Percentiles rank a stretch among this genome's conserved stretches.
phyloP scores from a whole-genome alignment of 2,797 vertebrate genomes.

The Epinephelus coioides region DNA sequence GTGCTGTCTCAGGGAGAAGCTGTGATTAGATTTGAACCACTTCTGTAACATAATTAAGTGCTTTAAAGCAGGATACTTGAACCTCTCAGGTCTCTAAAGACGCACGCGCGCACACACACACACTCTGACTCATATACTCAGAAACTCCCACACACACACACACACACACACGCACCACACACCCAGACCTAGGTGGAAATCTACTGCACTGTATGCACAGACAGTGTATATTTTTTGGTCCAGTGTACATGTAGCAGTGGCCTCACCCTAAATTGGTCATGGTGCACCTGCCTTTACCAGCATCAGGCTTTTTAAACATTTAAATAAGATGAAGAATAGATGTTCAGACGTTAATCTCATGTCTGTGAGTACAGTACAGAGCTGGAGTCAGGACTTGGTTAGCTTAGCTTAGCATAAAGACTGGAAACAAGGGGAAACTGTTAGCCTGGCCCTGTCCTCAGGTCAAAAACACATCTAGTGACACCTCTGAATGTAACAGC shows the following conservation, averaged over 20 bases:
- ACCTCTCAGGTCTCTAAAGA: constrained; percentile 5
- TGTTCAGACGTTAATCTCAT: no score
- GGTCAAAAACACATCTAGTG: no score
- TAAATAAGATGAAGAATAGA: no score
- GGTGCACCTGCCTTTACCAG: background rate
- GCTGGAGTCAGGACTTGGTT: no score
- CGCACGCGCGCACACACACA: background rate
- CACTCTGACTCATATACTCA: no score
- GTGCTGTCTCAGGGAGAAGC: constrained; percentile 21
- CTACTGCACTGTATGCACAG: constrained; percentile 1
- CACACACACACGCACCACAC: background rate
- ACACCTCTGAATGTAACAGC: no score
- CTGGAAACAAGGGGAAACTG: no score
- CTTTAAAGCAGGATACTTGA: constrained; percentile 18
- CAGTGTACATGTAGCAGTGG: background rate
- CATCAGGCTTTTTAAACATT: no score
- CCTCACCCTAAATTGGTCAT: background rate
- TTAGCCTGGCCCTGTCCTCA: no score
- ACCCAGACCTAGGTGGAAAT: background rate
- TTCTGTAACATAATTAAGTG: constrained; percentile 65
- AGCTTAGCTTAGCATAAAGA: no score
- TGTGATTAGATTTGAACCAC: constrained; percentile 69
- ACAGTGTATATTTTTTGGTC: background rate
- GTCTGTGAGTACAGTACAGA: no score
- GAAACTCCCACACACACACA: background rate